A percentile compares a stretch with the other conserved stretches of the same genome.
Conservation (phyloP, 2,888 invertebrate species). For the Apantesis nais region DNA sequence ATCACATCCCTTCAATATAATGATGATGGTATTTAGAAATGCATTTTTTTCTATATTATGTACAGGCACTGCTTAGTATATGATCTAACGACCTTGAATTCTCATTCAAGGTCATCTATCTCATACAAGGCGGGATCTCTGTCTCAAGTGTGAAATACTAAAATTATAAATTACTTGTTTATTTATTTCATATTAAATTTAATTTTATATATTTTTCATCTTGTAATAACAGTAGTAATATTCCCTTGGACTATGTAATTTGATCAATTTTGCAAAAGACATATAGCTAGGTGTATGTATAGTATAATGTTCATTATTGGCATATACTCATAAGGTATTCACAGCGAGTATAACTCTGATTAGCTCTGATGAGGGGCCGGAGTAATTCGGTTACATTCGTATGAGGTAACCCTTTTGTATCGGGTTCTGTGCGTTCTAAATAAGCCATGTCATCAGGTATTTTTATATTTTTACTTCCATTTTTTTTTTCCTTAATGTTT, state of each 20-base stretch:
- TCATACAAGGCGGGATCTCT: no score
- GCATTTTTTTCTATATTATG: no score
- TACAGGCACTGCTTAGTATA: no score
- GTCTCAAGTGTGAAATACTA: no score
- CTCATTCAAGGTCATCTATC: no score
- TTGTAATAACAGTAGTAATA: conserved; percentile 21
- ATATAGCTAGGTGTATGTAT: conserved; percentile 3
- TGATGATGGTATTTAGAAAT: no score
- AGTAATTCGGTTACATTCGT: conserved; percentile 59
- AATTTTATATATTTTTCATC: background rate
- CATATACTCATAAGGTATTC: conserved; percentile 56
- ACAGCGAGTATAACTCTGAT: conserved; percentile 63
- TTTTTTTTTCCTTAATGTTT: background rate
- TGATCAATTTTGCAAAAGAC: conserved; percentile 33
- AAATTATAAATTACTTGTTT: no score
- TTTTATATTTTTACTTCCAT: conserved; percentile 25
- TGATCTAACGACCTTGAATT: no score
- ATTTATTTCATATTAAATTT: no score
- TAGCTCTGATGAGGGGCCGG: conserved; percentile 62
- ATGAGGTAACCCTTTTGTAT: conserved; percentile 47
- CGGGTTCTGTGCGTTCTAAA: conserved; percentile 19
- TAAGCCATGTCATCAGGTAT: conserved; percentile 9
- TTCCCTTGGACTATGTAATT: conserved; percentile 29
- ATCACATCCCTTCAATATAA: no score
- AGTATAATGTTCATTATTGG: conserved; percentile 37